Evolutionary conservation across 2,113 vertebrate genomes (phyloP), one percentile per base, ranked within the genome.

Genomic region (Ardeotis arabs): DNA sequence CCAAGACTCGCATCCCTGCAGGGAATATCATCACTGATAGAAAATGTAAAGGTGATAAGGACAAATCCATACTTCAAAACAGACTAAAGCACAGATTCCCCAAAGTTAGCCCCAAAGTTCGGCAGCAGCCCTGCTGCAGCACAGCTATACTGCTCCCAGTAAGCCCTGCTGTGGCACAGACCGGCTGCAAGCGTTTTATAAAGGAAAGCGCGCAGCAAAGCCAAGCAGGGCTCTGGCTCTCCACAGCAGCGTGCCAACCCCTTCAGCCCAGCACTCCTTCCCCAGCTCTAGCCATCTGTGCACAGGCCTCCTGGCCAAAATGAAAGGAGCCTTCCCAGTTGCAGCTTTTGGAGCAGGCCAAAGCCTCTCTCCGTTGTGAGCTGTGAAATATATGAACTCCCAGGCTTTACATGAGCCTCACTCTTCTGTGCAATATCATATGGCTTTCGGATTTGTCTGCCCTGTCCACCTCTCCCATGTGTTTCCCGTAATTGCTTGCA

Each of bases 401-500:
- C 80, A 97, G 85, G 64, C n/a, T 86, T 7, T 76, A 73, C 78
- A 67, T 5, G 56, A 96, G 94, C 89, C 96, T 66, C 25, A 1
- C 35, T 93, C 84, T 90, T 84, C 93, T 89, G 69, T 74, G 66
- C 81, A 90, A 14, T 44, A 93, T 95, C 94, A 93, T 63, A 87
- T 37, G 87, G 95, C 67, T 97, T 94, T 96, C 4, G 33, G 86
- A 47, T 95, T 91, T 75, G 77, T 89, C 87, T 93, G 95, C 87
- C 68, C 91, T 95, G 91, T 95, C 95, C 93, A 95, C 94, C 84
- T 95, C 90, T 97, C 88, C 84, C 92, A 96, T 95, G 79, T 87
- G 93, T 97, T 97, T 97, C 76, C 19, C 50, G 85, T 97, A 97
- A 97, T 97, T 81, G 84, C 79, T 95, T 76, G 19, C 97, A 97